Evolutionary conservation across 2,113 vertebrate genomes (phyloP).

Genomic region (Onychorhynchus coronatus): DNA sequence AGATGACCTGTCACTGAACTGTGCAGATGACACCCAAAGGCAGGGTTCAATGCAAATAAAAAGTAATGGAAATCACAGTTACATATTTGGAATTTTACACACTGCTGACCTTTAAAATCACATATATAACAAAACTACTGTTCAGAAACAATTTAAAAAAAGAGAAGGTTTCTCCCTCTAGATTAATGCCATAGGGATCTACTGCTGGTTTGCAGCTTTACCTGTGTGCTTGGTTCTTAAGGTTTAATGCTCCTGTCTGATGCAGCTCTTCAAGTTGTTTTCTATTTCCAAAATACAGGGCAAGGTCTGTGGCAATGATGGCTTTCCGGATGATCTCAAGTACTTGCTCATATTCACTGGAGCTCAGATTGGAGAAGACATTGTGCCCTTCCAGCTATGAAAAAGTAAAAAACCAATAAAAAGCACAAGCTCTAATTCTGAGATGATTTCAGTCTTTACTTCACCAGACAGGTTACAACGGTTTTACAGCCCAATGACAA

Average conservation of each 20-base stretch:
- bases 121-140: not conserved
- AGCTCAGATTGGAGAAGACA: constrained; percentile 98
- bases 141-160: not conserved
- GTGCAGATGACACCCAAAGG: not conserved
- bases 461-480: not conserved
- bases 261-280: constrained; percentile 92
- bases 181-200: not conserved
- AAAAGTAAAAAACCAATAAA: constrained; percentile 85
- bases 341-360: constrained; percentile 96
- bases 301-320: constrained; percentile 98
- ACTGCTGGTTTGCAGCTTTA: constrained; percentile 39
- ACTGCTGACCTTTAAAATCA: not conserved
- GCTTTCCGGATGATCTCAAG: constrained; percentile 98
- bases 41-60: not conserved
- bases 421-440: constrained; percentile 81
- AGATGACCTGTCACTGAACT: not conserved
- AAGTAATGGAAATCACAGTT: not conserved
- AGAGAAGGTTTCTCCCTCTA: not conserved
- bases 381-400: constrained; percentile 99
- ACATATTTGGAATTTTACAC: not conserved
- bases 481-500: not conserved
- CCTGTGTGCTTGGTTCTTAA: constrained; percentile 94
- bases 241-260: constrained; percentile 80
- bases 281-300: constrained; percentile 95
- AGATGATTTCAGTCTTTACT: constrained; percentile 51